Base-by-base conservation (phyloP, 1,140 invertebrate genomes). In the Zaprionus ornatus region DNA sequence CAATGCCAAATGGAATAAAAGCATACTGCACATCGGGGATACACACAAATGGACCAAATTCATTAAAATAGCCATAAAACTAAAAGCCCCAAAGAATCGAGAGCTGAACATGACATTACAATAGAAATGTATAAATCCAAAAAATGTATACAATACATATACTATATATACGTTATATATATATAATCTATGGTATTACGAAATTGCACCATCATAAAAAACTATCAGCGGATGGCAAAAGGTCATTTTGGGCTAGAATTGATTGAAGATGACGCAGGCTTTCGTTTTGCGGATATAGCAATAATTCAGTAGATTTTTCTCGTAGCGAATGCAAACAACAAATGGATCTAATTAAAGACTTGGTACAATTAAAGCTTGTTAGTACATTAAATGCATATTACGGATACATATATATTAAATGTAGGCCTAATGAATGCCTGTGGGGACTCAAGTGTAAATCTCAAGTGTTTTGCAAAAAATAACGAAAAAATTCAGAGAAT, bases 341-440 rank as follows among this genome's bases (percentile, higher is more conserved):
- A 71, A 71, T 75, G 73, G 67, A 64, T 59, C 67, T 65, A 75
- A 75, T 75, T 71, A 75, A 71, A 64, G 68, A 48, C 59, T 70
- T 48, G 35, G 15, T 50, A 63, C 57, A 61, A 68, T 68, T 67
- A 60, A 54, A 29, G 64, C 56, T 60, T 45, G 25, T 66, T 67
- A 61, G 57, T 69, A 74, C 66, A 74, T 74, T 62, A 68, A 48
- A 56, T 45, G 45, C 37, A 68, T 29, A 48, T 67, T 57, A 55
- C 9, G 52, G 19, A 21, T 50, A 23, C 27, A 9, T 35, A 60
- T 25, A 54, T 59, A 66, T 56, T 66, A 40, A 25, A 42, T 40
- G 17, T 65, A 42, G 59, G 59, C 25, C 29, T 63, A 69, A 69
- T 74, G 57, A 45, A 37, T 17, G 50, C 15, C 21, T 57, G 23